phyloP scores from a whole-genome alignment of 2,888 invertebrate species.

The Philereme vetulata region DNA sequence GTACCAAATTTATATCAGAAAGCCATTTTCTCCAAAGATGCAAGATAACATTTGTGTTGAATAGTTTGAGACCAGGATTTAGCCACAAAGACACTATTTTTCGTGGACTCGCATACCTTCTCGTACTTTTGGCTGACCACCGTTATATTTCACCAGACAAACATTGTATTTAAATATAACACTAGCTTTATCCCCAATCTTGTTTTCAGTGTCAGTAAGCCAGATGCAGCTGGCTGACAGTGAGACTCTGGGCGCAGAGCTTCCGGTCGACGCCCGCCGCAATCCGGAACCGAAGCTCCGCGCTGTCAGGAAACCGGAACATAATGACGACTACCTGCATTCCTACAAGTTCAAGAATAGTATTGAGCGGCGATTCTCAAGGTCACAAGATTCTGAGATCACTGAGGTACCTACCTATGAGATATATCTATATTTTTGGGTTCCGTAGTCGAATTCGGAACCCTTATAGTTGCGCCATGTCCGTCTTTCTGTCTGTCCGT shows the following conservation, averaged over 20 bases:
- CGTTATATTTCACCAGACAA: too few species aligned
- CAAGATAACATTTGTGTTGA: too few species aligned
- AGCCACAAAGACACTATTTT: too few species aligned
- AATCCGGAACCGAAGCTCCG: constrained; percentile 64
- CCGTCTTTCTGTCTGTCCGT: too few species aligned
- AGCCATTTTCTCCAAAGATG: too few species aligned
- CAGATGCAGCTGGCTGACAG: constrained; percentile 38
- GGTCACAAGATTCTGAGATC: constrained; percentile 80
- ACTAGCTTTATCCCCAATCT: neutral
- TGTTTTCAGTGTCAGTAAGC: constrained; percentile 44
- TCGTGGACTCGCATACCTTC: too few species aligned
- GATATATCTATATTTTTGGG: too few species aligned
- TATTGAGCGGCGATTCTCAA: constrained; percentile 93
- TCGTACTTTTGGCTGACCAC: too few species aligned
- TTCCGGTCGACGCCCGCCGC: constrained; percentile 58
- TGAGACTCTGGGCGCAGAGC: constrained; percentile 43
- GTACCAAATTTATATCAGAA: too few species aligned
- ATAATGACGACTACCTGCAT: constrained; percentile 80
- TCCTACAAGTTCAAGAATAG: constrained; percentile 97
- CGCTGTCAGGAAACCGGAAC: constrained; percentile 71
- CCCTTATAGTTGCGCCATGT: too few species aligned
- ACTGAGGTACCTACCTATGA: constrained; percentile 21
- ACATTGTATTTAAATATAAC: neutral
- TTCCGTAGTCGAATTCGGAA: too few species aligned
- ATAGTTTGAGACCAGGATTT: too few species aligned